Evolutionary conservation across 2,113 vertebrate species (phyloP), one percentile per base, ranked within the genome.

Genomic region (Lepisosteus osseus): DNA sequence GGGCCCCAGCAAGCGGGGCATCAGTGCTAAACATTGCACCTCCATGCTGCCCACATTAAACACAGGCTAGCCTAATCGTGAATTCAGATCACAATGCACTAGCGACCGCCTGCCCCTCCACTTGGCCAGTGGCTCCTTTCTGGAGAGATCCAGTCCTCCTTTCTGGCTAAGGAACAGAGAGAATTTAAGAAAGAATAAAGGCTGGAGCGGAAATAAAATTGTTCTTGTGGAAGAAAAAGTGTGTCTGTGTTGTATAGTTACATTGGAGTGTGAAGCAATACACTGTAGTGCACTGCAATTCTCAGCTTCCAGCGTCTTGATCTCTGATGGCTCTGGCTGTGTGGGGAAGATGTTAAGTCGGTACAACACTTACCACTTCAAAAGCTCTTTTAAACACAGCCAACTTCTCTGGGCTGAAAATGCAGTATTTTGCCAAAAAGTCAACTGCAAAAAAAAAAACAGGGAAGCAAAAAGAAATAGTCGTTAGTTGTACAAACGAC

Each of bases 351-450:
- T 86, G 90, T 86, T 81, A 82, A 88, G 87, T 78, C 87, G 90
- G 86, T 87, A 88, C 94, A 92, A 92, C 87, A 95, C 95, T 94
- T 90, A 92, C 92, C 54, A 87, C 93, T 93, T 97, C 91, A 94
- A 99, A 99, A 90, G 91, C 91, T 83, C 89, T 94, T 95, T 96
- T 96, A 93, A 98, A 89, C 79, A 86, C 84, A 0, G 88, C 90
- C 91, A 97, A 83, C 91, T 94, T 96, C 90, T 97, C 93, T 83
- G 89, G 88, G 86, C 90, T 94, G 90, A 97, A 95, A 88, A 98
- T 94, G 87, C 93, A 90, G 83, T 88, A 94, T 90, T 95, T 95
- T 90, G 94, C 94, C 93, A 98, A 92, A 90, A 99, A 97, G 92
- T 96, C 89, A 84, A 94, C 93, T 91, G 90, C 80, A 90, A 88